These are phyloP conservation scores for Lepidostoma basale DNA, from an alignment of 1,140 invertebrate species.

Conservation along the genomic window DNA sequence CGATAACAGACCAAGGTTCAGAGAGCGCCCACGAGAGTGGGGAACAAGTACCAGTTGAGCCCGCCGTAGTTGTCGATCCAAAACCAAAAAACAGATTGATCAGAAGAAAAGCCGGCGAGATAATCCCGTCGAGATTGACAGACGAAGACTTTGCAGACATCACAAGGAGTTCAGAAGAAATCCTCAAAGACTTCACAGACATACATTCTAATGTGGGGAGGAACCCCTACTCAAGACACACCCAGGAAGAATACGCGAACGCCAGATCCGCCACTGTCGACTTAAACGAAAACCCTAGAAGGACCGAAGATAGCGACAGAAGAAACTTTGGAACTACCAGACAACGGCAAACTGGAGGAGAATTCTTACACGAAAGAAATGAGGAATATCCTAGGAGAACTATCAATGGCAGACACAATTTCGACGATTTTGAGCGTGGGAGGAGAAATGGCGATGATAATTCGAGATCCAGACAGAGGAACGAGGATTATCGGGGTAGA, in stretches of 20 bases:
- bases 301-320: not conserved
- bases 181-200: slow-evolving; percentile 33
- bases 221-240: slow-evolving; percentile 26
- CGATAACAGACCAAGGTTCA: slow-evolving; percentile 30
- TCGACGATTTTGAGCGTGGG: not conserved
- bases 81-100: slow-evolving; percentile 39
- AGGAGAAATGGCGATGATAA: slow-evolving; percentile 13
- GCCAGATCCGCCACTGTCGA: slow-evolving; percentile 24
- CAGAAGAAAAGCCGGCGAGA: slow-evolving; percentile 41
- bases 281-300: slow-evolving; percentile 8
- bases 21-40: slow-evolving; percentile 43
- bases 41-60: slow-evolving; percentile 26
- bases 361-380: not conserved
- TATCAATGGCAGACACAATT: not conserved
- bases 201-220: not conserved
- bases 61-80: not conserved
- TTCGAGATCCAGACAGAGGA: not conserved
- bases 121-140: slow-evolving; percentile 13
- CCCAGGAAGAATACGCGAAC: slow-evolving; percentile 39
- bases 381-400: not conserved
- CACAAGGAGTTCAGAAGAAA: slow-evolving; percentile 39
- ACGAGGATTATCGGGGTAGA: not conserved
- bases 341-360: not conserved
- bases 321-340: not conserved
- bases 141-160: slow-evolving; percentile 34